These are phyloP conservation scores for Penaeus indicus DNA, from an alignment of 1,140 invertebrate genomes.

Conservation along the genomic window DNA sequence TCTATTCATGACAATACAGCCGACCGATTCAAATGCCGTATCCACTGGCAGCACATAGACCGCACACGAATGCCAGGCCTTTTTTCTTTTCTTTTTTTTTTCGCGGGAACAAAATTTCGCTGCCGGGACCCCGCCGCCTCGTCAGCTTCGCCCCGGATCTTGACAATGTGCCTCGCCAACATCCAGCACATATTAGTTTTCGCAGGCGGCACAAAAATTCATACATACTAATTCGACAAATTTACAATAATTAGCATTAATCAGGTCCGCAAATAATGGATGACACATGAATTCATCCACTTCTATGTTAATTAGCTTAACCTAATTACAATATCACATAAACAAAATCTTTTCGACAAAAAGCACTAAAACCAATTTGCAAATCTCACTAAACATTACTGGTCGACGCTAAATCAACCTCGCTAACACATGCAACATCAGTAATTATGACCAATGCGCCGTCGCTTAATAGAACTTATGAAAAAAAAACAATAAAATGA, in stretches of 20 bases:
- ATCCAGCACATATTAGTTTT: too few species aligned
- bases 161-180: too few species aligned
- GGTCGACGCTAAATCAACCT: not conserved
- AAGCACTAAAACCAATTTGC: slow-evolving; percentile 45
- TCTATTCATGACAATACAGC: too few species aligned
- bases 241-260: slow-evolving; percentile 53
- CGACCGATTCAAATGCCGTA: not conserved
- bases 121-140: too few species aligned
- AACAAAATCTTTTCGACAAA: slow-evolving; percentile 45
- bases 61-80: not conserved
- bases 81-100: too few species aligned
- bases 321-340: slow-evolving; percentile 45
- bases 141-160: too few species aligned
- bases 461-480: too few species aligned
- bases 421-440: slow-evolving; percentile 20
- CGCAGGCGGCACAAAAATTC: too few species aligned
- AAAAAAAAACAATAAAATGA: too few species aligned
- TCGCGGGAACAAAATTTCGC: too few species aligned
- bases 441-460: too few species aligned
- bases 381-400: slow-evolving; percentile 39
- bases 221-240: too few species aligned
- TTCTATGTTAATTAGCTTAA: slow-evolving; percentile 54
- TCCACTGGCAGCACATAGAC: not conserved
- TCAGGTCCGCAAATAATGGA: slow-evolving; percentile 54
- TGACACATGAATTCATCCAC: slow-evolving; percentile 52